A percentile compares a stretch with the other conserved stretches of the same genome.
Conservation (phyloP, 2,888 invertebrate species). For the Lasioglossum malachurum region DNA sequence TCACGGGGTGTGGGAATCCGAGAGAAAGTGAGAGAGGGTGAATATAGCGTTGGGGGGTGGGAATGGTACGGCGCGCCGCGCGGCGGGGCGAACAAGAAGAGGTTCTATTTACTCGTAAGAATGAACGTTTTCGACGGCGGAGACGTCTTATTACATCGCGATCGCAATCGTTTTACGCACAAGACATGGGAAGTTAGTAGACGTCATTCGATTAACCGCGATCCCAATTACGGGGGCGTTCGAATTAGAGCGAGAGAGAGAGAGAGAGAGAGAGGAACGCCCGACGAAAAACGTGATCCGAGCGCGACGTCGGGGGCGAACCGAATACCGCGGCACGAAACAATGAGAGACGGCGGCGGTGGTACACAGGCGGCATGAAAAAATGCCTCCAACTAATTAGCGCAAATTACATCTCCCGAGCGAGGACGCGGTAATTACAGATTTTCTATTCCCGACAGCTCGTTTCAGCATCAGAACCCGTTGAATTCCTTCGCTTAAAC, state of each 20-base stretch:
- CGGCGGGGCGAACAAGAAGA: background rate
- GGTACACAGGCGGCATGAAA: constrained; percentile 21
- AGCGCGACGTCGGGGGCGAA: background rate
- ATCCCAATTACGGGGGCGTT: constrained; percentile 33
- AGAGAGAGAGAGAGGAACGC: background rate
- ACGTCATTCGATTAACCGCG: constrained; percentile 48
- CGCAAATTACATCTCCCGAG: constrained; percentile 53
- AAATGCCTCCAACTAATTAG: constrained; percentile 55
- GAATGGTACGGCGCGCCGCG: background rate
- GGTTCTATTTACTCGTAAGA: constrained; percentile 26
- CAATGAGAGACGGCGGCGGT: constrained; percentile 21
- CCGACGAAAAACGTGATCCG: constrained; percentile 31
- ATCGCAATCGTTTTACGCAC: constrained; percentile 39
- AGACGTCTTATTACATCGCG: constrained; percentile 44
- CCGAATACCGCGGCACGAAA: constrained; percentile 10
- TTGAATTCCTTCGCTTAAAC: constrained; percentile 54
- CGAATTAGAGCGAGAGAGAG: background rate
- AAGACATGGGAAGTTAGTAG: constrained; percentile 21
- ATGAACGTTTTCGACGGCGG: constrained; percentile 22
- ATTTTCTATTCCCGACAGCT: constrained; percentile 58
- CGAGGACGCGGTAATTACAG: constrained; percentile 60
- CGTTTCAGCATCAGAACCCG: constrained; percentile 51
- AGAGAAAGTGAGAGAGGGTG: background rate
- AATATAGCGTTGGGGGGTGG: background rate
- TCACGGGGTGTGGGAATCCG: constrained; percentile 13